Evolutionary conservation across 2,797 vertebrate species (phyloP).

Genomic region (Peromyscus eremicus): DNA sequence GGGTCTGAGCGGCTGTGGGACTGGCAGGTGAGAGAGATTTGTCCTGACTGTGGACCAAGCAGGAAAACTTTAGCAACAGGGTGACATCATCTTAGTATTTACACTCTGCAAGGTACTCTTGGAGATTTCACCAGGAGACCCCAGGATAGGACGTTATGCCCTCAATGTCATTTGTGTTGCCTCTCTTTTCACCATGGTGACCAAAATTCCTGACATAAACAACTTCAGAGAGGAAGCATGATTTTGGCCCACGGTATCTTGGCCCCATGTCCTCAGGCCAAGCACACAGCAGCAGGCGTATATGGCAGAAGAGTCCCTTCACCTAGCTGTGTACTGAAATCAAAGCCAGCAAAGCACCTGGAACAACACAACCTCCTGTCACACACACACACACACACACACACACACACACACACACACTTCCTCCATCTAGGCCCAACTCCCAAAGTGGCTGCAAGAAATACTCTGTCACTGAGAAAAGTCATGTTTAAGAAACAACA

Average conservation of each 20-base stretch:
- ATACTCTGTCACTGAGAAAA: background rate
- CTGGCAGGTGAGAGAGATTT: no score
- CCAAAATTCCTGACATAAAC: background rate
- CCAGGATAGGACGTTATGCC: background rate
- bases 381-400: background rate
- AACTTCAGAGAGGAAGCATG: background rate
- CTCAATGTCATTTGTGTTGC: background rate
- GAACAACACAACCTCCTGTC: background rate
- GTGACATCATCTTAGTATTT: background rate
- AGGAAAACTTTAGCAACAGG: no score
- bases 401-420: background rate
- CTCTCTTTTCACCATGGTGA: background rate
- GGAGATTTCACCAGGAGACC: background rate
- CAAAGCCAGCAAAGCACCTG: background rate
- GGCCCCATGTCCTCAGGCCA: background rate
- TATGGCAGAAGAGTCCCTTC: no score
- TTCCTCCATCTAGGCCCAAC: background rate
- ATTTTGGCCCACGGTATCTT: background rate
- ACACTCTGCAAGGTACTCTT: background rate
- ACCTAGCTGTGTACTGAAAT: background rate
- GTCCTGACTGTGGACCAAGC: no score
- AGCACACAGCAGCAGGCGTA: no score
- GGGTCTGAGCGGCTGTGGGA: no score
- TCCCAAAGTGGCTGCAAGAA: background rate
- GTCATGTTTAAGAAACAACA: constrained; percentile 25